These are phyloP conservation scores for Nycticorax nycticorax DNA, from an alignment of 2,113 vertebrate species.

Conservation along the genomic window DNA sequence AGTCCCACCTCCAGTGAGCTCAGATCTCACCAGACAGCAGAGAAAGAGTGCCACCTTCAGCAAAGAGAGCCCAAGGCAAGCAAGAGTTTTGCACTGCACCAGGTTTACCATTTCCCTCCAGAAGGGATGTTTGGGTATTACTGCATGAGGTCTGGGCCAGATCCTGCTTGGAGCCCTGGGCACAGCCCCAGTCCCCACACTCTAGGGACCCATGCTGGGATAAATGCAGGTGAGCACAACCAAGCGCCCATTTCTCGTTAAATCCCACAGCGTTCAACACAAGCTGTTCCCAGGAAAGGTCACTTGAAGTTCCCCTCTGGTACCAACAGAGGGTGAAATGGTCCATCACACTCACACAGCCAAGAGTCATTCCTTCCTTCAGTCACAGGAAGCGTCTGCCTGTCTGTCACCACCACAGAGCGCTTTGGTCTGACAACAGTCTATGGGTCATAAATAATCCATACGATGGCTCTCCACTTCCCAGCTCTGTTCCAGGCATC, in stretches of 20 bases:
- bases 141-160: background rate
- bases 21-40: background rate
- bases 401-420: background rate
- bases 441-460: background rate
- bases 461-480: background rate
- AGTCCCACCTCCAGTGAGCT: background rate
- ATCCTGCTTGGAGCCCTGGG: background rate
- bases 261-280: background rate
- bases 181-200: background rate
- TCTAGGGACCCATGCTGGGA: background rate
- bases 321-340: background rate
- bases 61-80: background rate
- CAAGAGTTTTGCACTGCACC: background rate
- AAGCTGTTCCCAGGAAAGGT: background rate
- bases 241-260: fast-evolving
- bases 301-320: background rate
- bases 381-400: background rate
- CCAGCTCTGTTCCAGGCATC: too few relatives aligned
- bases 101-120: too few relatives aligned
- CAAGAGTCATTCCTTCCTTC: background rate
- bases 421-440: background rate
- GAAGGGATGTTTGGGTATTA: background rate
- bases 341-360: background rate
- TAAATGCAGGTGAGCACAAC: background rate
- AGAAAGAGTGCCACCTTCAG: background rate